These are phyloP conservation scores for Rotaria socialis DNA, from an alignment of 2,888 invertebrate species.

Conservation along the genomic window DNA sequence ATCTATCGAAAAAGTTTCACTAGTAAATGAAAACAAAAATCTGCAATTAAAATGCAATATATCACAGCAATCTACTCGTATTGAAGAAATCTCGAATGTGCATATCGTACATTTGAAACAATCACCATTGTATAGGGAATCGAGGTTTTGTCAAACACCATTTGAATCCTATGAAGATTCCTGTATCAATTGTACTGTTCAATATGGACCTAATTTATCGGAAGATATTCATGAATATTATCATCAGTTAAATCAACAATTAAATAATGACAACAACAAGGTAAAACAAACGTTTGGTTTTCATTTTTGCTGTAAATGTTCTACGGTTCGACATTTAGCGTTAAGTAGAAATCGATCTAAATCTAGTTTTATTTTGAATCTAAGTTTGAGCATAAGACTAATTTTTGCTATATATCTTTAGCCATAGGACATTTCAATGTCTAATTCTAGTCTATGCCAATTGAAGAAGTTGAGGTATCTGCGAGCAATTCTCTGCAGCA, in stretches of 20 bases:
- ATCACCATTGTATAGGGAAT: not conserved
- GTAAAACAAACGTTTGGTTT: not conserved
- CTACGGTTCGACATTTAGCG: no score
- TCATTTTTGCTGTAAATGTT: no score
- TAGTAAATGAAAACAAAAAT: not conserved
- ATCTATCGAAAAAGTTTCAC: not conserved
- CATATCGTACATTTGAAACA: not conserved
- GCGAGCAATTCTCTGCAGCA: no score
- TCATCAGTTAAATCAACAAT: not conserved
- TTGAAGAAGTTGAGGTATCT: not conserved
- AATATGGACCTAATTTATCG: not conserved
- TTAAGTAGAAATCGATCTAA: no score
- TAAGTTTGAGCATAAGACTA: no score
- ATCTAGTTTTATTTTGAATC: no score
- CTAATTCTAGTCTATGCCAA: not conserved
- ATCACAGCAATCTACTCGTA: not conserved
- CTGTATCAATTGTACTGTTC: not conserved
- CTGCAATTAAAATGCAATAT: not conserved
- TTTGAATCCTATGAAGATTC: not conserved
- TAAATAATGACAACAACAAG: not conserved
- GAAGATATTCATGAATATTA: not conserved
- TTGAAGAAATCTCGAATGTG: not conserved
- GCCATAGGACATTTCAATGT: not conserved
- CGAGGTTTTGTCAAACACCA: not conserved
- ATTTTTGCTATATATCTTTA: no score